Conservation (phyloP, 2,113 vertebrate species). For the Rhinogobius similis region DNA sequence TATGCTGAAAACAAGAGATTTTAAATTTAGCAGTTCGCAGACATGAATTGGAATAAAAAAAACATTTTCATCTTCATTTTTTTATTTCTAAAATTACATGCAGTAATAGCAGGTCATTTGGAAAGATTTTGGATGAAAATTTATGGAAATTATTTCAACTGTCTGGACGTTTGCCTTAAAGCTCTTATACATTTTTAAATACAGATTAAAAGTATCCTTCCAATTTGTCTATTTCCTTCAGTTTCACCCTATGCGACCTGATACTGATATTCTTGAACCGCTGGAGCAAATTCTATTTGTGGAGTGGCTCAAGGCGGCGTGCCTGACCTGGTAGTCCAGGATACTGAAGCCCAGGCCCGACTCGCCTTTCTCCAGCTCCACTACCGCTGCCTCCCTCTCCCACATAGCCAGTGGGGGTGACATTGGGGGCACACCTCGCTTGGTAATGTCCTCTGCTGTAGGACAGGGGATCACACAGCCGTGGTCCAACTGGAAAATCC, state of each 20-base stretch:
- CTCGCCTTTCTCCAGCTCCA: constrained; percentile 89
- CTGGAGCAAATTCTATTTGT: constrained; percentile 43
- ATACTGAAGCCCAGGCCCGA: constrained; percentile 95
- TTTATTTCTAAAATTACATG: neutral
- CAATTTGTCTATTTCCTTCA: constrained; percentile 18
- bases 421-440: constrained; percentile 75
- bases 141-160: neutral
- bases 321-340: constrained; percentile 93
- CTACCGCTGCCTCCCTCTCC: constrained; percentile 85
- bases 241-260: constrained; percentile 16
- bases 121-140: neutral
- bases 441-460: constrained; percentile 79
- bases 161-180: neutral
- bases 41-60: neutral
- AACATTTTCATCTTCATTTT: too few species aligned
- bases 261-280: constrained; percentile 45
- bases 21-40: neutral
- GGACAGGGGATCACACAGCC: constrained; percentile 75
- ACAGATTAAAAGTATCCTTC: neutral
- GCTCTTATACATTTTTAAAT: neutral
- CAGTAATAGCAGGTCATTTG: neutral
- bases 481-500: constrained; percentile 65
- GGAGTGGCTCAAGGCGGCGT: constrained; percentile 44
- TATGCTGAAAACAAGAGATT: neutral
- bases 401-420: constrained; percentile 90